Evolutionary conservation across 2,113 vertebrate species (phyloP).

Genomic region (Clinocottus analis): DNA sequence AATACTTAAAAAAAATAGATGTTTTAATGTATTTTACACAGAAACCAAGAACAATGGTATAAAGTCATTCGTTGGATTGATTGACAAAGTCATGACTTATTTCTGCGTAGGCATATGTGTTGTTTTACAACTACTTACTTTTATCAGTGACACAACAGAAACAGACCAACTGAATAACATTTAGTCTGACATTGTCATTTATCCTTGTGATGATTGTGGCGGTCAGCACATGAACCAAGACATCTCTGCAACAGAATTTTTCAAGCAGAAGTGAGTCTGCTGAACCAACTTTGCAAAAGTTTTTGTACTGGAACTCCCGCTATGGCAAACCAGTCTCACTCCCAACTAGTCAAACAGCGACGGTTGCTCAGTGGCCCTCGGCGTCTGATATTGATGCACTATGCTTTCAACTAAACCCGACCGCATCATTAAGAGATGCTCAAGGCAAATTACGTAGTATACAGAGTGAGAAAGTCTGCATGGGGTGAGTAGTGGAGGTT

Average conservation of each 20-base stretch:
- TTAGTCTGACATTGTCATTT: neutral
- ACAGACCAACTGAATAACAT: neutral
- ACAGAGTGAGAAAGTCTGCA: neutral
- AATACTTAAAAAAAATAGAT: too few relatives aligned
- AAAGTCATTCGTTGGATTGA: too few relatives aligned
- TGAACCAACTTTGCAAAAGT: neutral
- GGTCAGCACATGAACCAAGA: neutral
- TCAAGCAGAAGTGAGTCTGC: neutral
- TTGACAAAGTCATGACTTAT: too few relatives aligned
- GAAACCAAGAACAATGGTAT: too few relatives aligned
- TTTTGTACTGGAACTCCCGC: neutral
- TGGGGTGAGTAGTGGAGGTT: neutral
- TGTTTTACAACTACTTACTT: neutral
- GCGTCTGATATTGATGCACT: neutral
- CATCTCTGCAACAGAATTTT: neutral
- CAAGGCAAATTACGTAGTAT: neutral
- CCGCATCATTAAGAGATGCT: neutral
- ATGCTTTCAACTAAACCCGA: neutral
- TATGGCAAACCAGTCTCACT: neutral
- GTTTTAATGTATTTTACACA: too few relatives aligned
- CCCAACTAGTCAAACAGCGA: neutral
- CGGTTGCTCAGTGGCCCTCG: neutral
- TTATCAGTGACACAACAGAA: neutral
- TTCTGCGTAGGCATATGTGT: neutral
- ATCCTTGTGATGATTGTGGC: neutral